These are phyloP conservation scores for Steatocranus sp. DNA, from an alignment of 2,797 vertebrate genomes.

Conservation along the genomic window DNA sequence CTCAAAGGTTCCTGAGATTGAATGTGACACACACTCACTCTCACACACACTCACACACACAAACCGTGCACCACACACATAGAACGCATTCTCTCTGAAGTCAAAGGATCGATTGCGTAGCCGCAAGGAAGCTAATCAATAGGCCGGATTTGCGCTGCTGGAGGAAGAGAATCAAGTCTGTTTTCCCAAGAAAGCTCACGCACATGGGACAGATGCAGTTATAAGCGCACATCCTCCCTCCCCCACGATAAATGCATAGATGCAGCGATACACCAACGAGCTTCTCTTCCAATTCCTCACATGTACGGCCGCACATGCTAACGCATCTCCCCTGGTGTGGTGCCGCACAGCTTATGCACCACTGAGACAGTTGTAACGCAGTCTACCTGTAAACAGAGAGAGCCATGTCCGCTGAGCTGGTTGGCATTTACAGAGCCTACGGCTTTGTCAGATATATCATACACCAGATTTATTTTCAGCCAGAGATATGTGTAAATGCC, in stretches of 20 bases:
- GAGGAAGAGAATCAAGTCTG: slow-evolving; percentile 44
- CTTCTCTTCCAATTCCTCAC: neutral
- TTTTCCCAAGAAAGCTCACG: slow-evolving; percentile 31
- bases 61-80: neutral
- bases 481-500: neutral
- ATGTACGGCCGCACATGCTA: neutral
- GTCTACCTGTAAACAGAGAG: neutral
- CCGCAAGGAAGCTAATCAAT: slow-evolving; percentile 66
- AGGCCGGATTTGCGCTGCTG: slow-evolving; percentile 57
- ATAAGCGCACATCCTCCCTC: neutral
- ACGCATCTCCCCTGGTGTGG: neutral
- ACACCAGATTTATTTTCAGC: neutral
- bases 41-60: neutral
- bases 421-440: neutral
- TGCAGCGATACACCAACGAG: neutral
- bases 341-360: neutral
- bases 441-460: neutral
- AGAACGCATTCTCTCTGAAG: slow-evolving; percentile 12
- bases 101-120: slow-evolving; percentile 62
- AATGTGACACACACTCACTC: slow-evolving; percentile 7
- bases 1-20: slow-evolving; percentile 32
- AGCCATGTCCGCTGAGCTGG: neutral
- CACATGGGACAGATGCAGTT: neutral
- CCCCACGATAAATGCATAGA: neutral
- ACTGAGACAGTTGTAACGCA: neutral